phyloP scores from a whole-genome alignment of 2,888 invertebrate genomes.

The Alviniconcha strummeri region DNA sequence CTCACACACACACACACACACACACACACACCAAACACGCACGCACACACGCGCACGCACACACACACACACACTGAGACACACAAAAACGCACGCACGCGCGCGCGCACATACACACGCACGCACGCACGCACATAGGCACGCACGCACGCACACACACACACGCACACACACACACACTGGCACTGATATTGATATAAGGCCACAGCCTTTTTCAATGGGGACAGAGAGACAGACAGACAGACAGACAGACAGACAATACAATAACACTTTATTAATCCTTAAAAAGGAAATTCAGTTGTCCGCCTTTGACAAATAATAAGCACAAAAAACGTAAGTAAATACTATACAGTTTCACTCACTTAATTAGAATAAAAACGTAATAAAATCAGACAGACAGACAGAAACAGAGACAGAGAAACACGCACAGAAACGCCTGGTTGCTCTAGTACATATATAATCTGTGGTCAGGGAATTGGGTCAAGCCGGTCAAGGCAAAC shows the following conservation, averaged over 20 bases:
- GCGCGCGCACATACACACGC: neutral
- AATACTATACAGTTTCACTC: too few relatives aligned
- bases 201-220: neutral
- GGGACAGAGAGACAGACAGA: constrained; percentile 4
- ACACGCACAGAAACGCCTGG: too few relatives aligned
- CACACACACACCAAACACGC: neutral
- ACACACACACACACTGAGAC: neutral
- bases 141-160: neutral
- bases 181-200: neutral
- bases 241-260: neutral
- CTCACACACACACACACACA: constrained; percentile 4
- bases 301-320: too few relatives aligned
- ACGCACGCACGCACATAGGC: neutral
- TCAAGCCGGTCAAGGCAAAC: too few relatives aligned
- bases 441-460: too few relatives aligned
- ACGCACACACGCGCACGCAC: neutral
- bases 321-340: too few relatives aligned
- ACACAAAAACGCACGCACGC: neutral
- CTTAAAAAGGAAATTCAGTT: too few relatives aligned
- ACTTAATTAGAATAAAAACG: too few relatives aligned
- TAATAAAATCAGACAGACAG: too few relatives aligned
- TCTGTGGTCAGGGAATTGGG: too few relatives aligned
- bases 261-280: too few relatives aligned
- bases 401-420: too few relatives aligned
- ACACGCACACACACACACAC: neutral